Evolutionary conservation across 2,888 invertebrate genomes (phyloP), one percentile per base, ranked within the genome.

Genomic region (Mechanitis messenoides): DNA sequence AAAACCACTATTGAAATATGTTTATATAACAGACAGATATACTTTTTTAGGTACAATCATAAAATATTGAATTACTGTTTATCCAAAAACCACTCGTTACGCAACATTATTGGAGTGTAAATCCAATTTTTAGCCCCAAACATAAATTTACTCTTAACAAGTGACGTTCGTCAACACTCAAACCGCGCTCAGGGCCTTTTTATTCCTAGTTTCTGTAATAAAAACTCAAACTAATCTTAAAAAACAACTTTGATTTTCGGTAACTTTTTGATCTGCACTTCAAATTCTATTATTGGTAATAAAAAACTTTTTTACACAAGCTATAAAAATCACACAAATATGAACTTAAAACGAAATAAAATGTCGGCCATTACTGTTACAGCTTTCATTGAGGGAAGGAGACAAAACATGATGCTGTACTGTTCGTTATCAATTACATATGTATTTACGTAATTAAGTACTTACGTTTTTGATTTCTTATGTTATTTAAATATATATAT

Each of bases 201-300:
- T 45, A 55, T 53, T 58, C 50, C 58, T 63, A 63, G 63, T 63
- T 61, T 56, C 31, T 33, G 61, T 58, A 57, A 66, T 66, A 66
- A 67, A 68, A 68, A 69, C 7, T 64, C 65, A 56, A 66, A 69
- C 65, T 65, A 67, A 69, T 67, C 65, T 69, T 69, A 57, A 67
- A 65, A 67, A 66, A 66, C 53, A 60, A 61, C 56, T 12, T 46
- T 47, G 57, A 55, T 45, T 54, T 53, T 62, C 59, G 60, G 3
- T 20, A n/a, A n/a, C 20, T 3, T 28, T 63, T 66, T 66, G 61
- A 66, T 66, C 46, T 61, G 55, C 61, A 45, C 61, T 66, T 59
- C 55, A 59, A 63, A 66, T 63, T 63, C 61, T 63, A 66, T 65
- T 65, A 60, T 63, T 55, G 58, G 60, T 59, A 56, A 58, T 56